Base-by-base conservation (phyloP, 2,888 invertebrate species). In the Therioaphis trifolii region DNA sequence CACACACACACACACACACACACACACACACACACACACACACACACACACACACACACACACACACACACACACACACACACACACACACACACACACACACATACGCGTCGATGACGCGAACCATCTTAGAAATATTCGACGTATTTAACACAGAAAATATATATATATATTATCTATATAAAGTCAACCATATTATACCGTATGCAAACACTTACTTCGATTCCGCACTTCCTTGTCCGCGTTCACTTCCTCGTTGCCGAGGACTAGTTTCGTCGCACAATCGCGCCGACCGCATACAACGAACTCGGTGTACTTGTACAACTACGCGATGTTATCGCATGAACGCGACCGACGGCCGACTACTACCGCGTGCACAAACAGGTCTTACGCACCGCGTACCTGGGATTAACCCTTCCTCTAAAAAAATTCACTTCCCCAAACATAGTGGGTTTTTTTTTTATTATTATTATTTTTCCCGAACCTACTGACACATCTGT, bases 321-420 rank as follows among this genome's bases (percentile, higher is more conserved):
- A 35, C 7, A 35, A 35, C 7, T 27, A 49, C 52, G 52, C 78
- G 78, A 75, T 29, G 29, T 63, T 35, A 52, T 40, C 12, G 11
- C 14, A 18, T 11, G 49, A 29, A 71, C 52, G 21, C 35, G 63
- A 18, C 18, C 29, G 58, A 14, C 58, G 46, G 27, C 24, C 63
- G 11, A 18, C 24, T 40, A 82, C 72, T 52, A 63, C 52, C 61
- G 40, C 74, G 40, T 66, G 52, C 35, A 35, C 49, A 72, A 82
- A 82, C 82, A 82, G 82, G 82, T 82, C 82, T 74, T 52, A 82
- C 74, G 82, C 72, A 72, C 72, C 72, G 72, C 71, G 35, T 82
- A 82, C 82, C 82, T 82, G 82, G 82, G 82, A 72, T 72, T 82
- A 82, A 82, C 82, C 82, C 82, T 82, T 82, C 82, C 82, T 74